Evolutionary conservation across 2,113 vertebrate genomes (phyloP).

Genomic region (Chaetodon trifascialis): DNA sequence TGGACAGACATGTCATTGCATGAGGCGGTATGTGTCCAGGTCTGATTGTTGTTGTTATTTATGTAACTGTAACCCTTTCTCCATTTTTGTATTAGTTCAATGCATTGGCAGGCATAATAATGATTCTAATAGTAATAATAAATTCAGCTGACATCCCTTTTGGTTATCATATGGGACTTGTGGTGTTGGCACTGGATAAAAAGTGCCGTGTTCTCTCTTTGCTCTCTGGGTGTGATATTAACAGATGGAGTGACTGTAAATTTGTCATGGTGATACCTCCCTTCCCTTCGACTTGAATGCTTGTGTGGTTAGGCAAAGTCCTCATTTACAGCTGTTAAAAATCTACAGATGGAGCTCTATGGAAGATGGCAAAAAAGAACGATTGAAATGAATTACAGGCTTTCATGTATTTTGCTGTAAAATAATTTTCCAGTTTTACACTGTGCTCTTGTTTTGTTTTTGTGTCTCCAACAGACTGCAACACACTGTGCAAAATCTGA

Average conservation of each 20-base stretch:
- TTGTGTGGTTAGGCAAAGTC: conserved; percentile 39
- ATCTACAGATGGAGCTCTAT: background rate
- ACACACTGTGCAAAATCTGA: background rate
- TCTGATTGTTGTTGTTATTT: background rate
- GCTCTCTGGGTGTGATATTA: conserved; percentile 28
- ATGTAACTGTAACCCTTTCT: background rate
- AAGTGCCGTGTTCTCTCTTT: conserved; percentile 36
- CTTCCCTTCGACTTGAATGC: conserved; percentile 39
- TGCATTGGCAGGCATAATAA: background rate
- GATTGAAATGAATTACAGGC: background rate
- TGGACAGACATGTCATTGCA: background rate
- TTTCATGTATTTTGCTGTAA: background rate
- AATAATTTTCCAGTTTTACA: background rate
- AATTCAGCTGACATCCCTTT: background rate
- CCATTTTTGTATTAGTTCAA: background rate
- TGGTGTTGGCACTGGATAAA: background rate
- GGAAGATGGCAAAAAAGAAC: background rate
- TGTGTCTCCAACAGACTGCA: background rate
- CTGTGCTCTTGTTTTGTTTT: background rate
- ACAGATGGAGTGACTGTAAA: conserved; percentile 75
- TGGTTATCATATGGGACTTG: background rate
- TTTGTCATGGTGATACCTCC: conserved; percentile 68
- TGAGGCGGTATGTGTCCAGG: background rate
- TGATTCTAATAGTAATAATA: background rate
- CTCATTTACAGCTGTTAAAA: conserved; percentile 24